Evolutionary conservation across 2,113 vertebrate genomes (phyloP).

Genomic region (Ictidomys tridecemlineatus): DNA sequence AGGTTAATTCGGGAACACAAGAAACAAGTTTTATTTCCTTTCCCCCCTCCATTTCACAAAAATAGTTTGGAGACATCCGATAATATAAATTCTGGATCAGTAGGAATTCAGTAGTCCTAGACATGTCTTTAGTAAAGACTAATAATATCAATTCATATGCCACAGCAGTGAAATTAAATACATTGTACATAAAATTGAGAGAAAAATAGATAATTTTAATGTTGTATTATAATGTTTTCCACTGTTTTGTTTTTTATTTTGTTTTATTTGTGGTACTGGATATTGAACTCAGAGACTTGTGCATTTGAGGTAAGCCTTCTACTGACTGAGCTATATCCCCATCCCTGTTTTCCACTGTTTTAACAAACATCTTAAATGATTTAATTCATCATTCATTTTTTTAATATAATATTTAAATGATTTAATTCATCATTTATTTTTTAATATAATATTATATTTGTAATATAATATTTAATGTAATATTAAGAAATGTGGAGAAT

Average conservation of each 20-base stretch:
- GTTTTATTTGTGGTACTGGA: too few species aligned
- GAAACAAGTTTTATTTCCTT: not conserved
- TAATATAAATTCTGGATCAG: not conserved
- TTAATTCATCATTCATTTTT: too few species aligned
- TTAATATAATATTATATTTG: too few species aligned
- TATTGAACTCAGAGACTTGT: too few species aligned
- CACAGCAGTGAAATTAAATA: not conserved
- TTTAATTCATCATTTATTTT: not conserved
- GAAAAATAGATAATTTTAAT: not conserved
- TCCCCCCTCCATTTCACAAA: not conserved
- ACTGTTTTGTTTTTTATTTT: not conserved
- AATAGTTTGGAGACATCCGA: not conserved
- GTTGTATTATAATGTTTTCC: not conserved
- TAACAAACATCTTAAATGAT: not conserved
- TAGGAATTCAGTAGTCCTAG: not conserved
- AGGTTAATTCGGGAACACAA: not conserved
- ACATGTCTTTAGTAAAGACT: not conserved
- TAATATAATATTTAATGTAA: too few species aligned
- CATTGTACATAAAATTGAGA: not conserved
- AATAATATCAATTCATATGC: not conserved
- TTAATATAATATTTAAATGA: not conserved
- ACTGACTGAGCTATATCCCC: too few species aligned
- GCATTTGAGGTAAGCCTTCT: too few species aligned
- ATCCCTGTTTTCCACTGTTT: not conserved
- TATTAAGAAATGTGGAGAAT: not conserved